Percentiles rank a stretch among this genome's conserved stretches.
These are phyloP conservation scores for Nasalis larvatus DNA, from an alignment of 2,113 vertebrate genomes.

Conservation along the genomic window DNA sequence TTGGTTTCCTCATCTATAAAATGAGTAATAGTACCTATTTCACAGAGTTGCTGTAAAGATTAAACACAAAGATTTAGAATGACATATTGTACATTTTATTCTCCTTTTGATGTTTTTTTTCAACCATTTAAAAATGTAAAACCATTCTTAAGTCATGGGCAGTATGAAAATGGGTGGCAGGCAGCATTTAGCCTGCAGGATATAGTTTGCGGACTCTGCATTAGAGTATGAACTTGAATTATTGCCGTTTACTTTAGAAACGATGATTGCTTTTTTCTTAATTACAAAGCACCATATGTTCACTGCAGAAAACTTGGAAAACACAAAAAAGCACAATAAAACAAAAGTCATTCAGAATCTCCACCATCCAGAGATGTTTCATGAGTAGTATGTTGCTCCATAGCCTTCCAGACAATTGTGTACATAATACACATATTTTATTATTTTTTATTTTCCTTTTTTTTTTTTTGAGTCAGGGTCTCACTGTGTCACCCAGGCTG, in stretches of 20 bases:
- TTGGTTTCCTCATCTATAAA: background rate
- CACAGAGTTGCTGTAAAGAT: background rate
- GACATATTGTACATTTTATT: background rate
- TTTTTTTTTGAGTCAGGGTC: too few species aligned
- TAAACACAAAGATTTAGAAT: background rate
- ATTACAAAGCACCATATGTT: slow-evolving; percentile 53
- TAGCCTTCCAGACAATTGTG: background rate
- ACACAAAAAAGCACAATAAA: background rate
- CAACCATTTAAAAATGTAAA: background rate
- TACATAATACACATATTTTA: too few species aligned
- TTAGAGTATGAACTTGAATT: background rate
- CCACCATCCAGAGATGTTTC: background rate
- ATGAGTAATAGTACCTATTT: background rate
- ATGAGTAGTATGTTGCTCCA: too few species aligned
- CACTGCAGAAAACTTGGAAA: slow-evolving; percentile 41
- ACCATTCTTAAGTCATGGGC: background rate
- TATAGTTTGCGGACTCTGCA: background rate
- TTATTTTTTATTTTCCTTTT: too few species aligned
- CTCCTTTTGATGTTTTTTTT: background rate
- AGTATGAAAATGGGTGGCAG: background rate
- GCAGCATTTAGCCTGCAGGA: background rate
- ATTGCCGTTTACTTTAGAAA: slow-evolving; percentile 29
- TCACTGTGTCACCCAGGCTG: too few species aligned
- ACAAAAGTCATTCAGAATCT: background rate
- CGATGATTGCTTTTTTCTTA: background rate